phyloP scores from a whole-genome alignment of 2,797 vertebrate species.

The Poeciliopsis infans region DNA sequence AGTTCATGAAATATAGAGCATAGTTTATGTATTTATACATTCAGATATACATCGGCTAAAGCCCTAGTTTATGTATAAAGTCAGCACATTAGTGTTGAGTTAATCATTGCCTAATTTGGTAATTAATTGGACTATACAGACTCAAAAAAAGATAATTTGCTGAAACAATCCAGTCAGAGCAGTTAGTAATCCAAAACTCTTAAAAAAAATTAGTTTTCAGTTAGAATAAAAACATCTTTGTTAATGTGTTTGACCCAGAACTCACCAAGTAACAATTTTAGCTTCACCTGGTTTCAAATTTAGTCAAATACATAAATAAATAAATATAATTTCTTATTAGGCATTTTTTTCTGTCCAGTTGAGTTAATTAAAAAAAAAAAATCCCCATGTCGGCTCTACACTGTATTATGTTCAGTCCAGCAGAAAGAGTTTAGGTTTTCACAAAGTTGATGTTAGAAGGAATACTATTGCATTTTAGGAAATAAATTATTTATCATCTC shows the following conservation, averaged over 20 bases:
- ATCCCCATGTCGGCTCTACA: not conserved
- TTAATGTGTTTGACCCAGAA: not conserved
- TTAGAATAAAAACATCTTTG: not conserved
- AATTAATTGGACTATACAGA: not conserved
- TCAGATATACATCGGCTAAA: no score
- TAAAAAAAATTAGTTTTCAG: not conserved
- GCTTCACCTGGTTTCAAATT: not conserved
- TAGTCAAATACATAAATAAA: not conserved
- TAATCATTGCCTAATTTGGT: not conserved
- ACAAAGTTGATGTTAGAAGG: not conserved
- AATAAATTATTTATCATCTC: not conserved
- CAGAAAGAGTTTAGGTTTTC: not conserved
- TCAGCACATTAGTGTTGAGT: not conserved
- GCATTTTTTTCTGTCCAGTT: no score
- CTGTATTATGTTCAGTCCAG: not conserved
- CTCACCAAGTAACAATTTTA: not conserved
- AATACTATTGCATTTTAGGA: not conserved
- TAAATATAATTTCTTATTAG: not conserved
- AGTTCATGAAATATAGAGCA: no score
- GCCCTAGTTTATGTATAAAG: no score
- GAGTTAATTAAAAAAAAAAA: not conserved
- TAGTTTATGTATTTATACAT: no score
- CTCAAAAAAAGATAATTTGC: not conserved
- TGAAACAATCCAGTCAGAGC: not conserved
- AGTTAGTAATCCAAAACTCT: not conserved